Base-by-base conservation (phyloP, 2,888 invertebrate genomes). In the Apocheima hispidaria region DNA sequence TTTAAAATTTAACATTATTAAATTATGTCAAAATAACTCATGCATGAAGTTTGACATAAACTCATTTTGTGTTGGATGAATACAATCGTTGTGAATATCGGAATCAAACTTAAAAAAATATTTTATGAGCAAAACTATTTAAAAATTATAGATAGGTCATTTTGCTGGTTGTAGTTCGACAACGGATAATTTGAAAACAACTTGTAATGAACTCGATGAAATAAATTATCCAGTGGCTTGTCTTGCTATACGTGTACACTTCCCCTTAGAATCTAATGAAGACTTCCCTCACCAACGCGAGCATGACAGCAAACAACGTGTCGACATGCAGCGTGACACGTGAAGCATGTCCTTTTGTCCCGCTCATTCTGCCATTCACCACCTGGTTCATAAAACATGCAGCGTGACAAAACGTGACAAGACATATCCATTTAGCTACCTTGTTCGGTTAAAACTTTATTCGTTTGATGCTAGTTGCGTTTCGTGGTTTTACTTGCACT, bases 371-470 rank as follows among this genome's bases (percentile, higher is more conserved):
- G 33, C 7, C 23, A 20, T 28, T 23, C 38, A 26, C 49, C 40
- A 51, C 51, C 51, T 51, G 40, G 18, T 28, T 51, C 26, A 51
- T 40, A 51, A 40, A 51, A 51, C 20, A 44, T 54, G 46, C 43
- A 54, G 35, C 46, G 35, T 43, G 43, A 43, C 43, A 43, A 43
- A 54, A 44, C 40, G 43, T 33, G 38, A 55, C 55, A 48, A 36
- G 38, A 46, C 38, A 60, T 69, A 53, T 63, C 49, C 52, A 65
- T 67, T 62, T 65, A 57, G 58, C 18, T 21, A 9, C 52, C 21
- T 20, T 28, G 41, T 49, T 30, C 46, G 18, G 46, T 10, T 46
- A 12, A 46, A 46, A 46, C 46, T 46, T 62, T 53, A 35, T 52
- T 43, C 30, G 30, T 46, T 30, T 30, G 6, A 1, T n/a, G 20